Evolutionary conservation across 2,113 vertebrate species (phyloP).

Genomic region (Phasianus colchicus): DNA sequence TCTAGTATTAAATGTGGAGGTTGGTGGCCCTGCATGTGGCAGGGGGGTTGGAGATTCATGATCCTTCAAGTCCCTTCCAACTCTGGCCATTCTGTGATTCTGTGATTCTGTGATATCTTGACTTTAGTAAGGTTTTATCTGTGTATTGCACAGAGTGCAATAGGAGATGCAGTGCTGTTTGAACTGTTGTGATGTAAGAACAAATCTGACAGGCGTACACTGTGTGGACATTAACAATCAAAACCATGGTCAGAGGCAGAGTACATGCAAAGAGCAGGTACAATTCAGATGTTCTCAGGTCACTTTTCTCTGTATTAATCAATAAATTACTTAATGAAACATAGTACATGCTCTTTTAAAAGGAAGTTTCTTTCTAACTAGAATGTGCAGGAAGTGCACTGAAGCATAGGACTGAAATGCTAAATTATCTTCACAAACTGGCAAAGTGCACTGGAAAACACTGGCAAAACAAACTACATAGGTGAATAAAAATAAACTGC

Average conservation of each 20-base stretch:
- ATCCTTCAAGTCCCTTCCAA: too few species aligned
- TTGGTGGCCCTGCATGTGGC: too few species aligned
- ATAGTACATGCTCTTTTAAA: neutral
- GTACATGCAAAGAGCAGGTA: neutral
- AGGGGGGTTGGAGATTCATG: too few species aligned
- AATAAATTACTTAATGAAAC: neutral
- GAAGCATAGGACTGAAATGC: neutral
- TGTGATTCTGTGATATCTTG: neutral
- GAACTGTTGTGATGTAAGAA: neutral
- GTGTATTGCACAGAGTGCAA: neutral
- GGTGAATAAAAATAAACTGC: neutral
- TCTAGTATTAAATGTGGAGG: too few species aligned
- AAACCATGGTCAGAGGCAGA: neutral
- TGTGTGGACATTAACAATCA: neutral
- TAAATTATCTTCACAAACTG: neutral
- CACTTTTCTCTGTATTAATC: neutral
- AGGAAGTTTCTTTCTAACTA: neutral
- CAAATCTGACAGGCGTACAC: neutral
- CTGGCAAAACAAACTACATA: rapidly evolving
- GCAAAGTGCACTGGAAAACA: neutral
- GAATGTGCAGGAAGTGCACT: neutral
- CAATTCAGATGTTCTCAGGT: neutral
- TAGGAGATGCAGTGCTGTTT: neutral
- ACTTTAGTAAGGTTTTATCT: neutral
- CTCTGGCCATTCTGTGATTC: too few species aligned